Conservation (phyloP, 2,888 invertebrate genomes). For the Melinaea marsaeus region DNA sequence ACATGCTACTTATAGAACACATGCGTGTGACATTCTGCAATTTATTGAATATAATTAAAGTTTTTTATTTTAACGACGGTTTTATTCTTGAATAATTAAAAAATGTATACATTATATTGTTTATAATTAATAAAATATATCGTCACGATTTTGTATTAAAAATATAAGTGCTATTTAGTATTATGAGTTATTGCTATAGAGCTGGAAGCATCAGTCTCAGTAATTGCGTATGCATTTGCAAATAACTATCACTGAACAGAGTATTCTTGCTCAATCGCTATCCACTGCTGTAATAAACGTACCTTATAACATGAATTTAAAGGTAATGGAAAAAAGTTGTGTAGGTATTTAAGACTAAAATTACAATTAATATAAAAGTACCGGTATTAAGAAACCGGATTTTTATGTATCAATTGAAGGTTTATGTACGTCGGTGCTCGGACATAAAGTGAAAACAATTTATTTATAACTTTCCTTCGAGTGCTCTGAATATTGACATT, state of each 20-base stretch:
- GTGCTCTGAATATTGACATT: conserved; percentile 68
- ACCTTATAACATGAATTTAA: neutral
- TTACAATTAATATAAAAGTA: conserved; percentile 42
- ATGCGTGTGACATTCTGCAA: neutral
- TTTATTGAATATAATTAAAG: neutral
- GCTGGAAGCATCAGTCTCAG: neutral
- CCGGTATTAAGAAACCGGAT: conserved; percentile 52
- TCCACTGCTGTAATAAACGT: neutral
- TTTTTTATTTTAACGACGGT: neutral
- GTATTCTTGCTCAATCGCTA: neutral
- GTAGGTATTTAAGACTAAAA: conserved; percentile 34
- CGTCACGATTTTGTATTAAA: neutral
- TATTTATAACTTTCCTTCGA: conserved; percentile 62
- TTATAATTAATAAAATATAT: neutral
- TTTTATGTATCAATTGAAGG: conserved; percentile 64
- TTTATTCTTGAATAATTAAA: neutral
- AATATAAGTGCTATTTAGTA: neutral
- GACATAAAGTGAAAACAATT: conserved; percentile 65
- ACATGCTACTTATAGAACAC: neutral
- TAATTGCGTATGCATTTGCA: conserved; percentile 2
- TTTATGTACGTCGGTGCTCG: conserved; percentile 57
- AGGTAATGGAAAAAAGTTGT: neutral
- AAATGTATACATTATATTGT: neutral
- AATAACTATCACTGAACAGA: neutral
- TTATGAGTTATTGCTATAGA: neutral